Evolutionary conservation across 2,797 vertebrate species (phyloP).

Genomic region (Fistularia tabacaria): DNA sequence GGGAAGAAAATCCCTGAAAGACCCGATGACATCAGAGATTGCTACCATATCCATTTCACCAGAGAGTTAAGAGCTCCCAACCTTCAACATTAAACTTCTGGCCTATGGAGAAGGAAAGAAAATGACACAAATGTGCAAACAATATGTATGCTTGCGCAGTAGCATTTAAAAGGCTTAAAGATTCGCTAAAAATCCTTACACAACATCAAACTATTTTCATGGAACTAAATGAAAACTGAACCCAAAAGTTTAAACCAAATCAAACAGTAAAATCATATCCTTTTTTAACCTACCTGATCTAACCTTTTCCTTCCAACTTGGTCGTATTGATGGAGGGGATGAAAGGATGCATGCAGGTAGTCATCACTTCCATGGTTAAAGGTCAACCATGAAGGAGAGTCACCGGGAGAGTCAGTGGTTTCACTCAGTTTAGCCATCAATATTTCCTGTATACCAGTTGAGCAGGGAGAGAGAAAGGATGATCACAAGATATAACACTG

Average conservation of each 20-base stretch:
- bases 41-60: conserved; percentile 59
- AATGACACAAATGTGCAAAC: conserved; percentile 14
- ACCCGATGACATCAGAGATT: conserved; percentile 16
- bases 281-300: conserved; percentile 80
- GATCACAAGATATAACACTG: neutral
- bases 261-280: neutral
- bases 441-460: conserved; percentile 71
- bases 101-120: conserved; percentile 58
- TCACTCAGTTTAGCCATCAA: conserved; percentile 78
- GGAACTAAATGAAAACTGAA: conserved; percentile 6
- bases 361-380: conserved; percentile 51
- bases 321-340: conserved; percentile 81
- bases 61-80: conserved; percentile 57
- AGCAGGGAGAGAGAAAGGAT: neutral
- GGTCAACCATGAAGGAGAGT: conserved; percentile 54
- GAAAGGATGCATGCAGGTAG: conserved; percentile 68
- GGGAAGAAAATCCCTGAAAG: conserved; percentile 65
- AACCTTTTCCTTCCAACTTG: conserved; percentile 76
- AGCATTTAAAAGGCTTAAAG: conserved; percentile 11
- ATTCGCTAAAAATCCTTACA: conserved; percentile 4
- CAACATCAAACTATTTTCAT: conserved; percentile 6
- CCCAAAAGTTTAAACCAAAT: neutral
- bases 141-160: conserved; percentile 16
- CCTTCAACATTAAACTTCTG: conserved; percentile 57
- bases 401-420: conserved; percentile 41